A percentile compares a stretch with the other conserved stretches of the same genome.
These are phyloP conservation scores for Laothoe populi DNA, from an alignment of 2,888 invertebrate genomes.

Conservation along the genomic window DNA sequence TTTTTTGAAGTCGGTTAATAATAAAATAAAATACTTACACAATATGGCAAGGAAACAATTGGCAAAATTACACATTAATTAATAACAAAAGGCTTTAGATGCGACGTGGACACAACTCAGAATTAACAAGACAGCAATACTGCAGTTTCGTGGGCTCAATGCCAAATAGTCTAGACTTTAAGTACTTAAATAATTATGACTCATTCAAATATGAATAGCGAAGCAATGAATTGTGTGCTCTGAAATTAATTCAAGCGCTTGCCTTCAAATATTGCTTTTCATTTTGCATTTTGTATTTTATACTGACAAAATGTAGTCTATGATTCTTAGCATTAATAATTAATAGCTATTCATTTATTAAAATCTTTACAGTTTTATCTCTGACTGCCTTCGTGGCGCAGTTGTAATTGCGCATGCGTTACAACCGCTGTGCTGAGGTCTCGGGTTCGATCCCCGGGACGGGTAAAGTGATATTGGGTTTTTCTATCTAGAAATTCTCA, in stretches of 20 bases:
- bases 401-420: too few relatives aligned
- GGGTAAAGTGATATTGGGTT: too few relatives aligned
- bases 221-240: constrained; percentile 37
- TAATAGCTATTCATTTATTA: neutral
- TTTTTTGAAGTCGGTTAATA: too few relatives aligned
- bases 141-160: constrained; percentile 64
- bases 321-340: too few relatives aligned
- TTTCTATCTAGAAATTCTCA: too few relatives aligned
- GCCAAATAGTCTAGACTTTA: constrained; percentile 60
- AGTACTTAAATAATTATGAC: constrained; percentile 64
- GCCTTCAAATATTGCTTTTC: constrained; percentile 34
- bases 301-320: neutral
- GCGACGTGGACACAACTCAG: constrained; percentile 62
- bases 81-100: constrained; percentile 64
- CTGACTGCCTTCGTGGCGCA: too few relatives aligned
- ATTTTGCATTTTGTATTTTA: constrained; percentile 4
- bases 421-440: too few relatives aligned
- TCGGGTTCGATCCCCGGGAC: too few relatives aligned
- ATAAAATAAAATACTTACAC: constrained; percentile 1
- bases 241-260: constrained; percentile 40
- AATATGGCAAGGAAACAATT: constrained; percentile 52
- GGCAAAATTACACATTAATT: constrained; percentile 78
- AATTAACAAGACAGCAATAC: constrained; percentile 63
- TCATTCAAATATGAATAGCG: constrained; percentile 23
- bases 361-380: too few relatives aligned